These are phyloP conservation scores for Sminthurinus signatus DNA, from an alignment of 1,140 invertebrate genomes.

Conservation along the genomic window DNA sequence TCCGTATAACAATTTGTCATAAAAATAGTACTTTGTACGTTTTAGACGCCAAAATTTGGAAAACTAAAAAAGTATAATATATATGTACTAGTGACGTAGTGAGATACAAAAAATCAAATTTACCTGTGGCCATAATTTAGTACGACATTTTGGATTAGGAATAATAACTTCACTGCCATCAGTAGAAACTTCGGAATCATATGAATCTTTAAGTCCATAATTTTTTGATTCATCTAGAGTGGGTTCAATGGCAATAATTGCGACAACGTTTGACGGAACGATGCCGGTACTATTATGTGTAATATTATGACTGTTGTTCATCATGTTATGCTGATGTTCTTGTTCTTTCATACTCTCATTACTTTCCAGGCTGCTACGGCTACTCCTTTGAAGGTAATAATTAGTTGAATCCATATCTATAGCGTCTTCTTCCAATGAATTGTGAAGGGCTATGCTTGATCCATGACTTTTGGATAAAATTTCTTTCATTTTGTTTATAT, in stretches of 20 bases:
- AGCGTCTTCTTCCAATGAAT: not conserved
- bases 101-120: not conserved
- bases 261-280: not conserved
- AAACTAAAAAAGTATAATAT: too few species aligned
- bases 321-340: not conserved
- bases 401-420: not conserved
- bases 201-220: not conserved
- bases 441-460: not conserved
- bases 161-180: conserved; percentile 15
- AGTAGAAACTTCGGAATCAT: not conserved
- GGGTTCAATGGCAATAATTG: conserved; percentile 6
- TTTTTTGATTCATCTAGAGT: conserved; percentile 10
- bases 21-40: too few species aligned
- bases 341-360: not conserved
- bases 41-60: too few species aligned
- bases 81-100: too few species aligned
- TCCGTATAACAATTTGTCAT: too few species aligned
- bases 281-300: not conserved
- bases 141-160: not conserved
- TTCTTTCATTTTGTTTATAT: conserved; percentile 1
- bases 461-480: not conserved
- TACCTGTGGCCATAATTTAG: conserved; percentile 22
- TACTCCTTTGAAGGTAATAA: not conserved
- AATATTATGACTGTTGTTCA: not conserved
- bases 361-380: not conserved